Base-by-base conservation (phyloP, 1,140 invertebrate species). In the Myzus persicae region DNA sequence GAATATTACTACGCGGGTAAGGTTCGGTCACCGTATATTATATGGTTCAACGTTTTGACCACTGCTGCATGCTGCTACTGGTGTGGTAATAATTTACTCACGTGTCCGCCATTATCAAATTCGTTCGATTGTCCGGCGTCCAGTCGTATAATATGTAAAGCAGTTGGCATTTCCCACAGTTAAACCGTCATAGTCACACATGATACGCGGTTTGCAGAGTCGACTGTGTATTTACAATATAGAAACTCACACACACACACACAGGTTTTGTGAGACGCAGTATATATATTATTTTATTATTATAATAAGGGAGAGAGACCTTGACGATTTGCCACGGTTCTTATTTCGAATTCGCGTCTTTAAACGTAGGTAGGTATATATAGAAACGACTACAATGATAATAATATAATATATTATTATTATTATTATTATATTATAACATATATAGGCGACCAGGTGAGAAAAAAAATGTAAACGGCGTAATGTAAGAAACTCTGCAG, bases 311-410 rank as follows among this genome's bases (percentile, higher is more conserved):
- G n/a, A 81, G 38, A 42, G 82, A 87, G n/a, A 36, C 85, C 44
- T 88, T 88, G 85, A 88, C 44, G 85, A 88, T 88, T 88, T 20
- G 85, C 31, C 85, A 88, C 85, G 85, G 85, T 88, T 48, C 46
- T 88, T 88, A 88, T 44, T 44, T n/a, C 42, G 84, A 87, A 87
- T 88, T 88, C 85, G 44, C 85, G 44, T 46, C 85, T 87, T 87
- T 46, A 11, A 44, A 44, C 26, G 42, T 31, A 26, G 31, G 67
- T 76, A 31, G 11, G 24, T 38, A 81, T 38, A 36, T 38, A 38
- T 82, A 40, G n/a, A 22, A 36, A 18, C 26, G 54, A 59, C 26
- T 31, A 59, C 54, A 59, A 59, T 59, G 31, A 59, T 59, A 31
- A 59, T 59, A 54, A 26, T 26, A 59, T 59, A 59, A 31, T 59